phyloP scores from a whole-genome alignment of 2,113 vertebrate species.

The Pantherophis guttatus region DNA sequence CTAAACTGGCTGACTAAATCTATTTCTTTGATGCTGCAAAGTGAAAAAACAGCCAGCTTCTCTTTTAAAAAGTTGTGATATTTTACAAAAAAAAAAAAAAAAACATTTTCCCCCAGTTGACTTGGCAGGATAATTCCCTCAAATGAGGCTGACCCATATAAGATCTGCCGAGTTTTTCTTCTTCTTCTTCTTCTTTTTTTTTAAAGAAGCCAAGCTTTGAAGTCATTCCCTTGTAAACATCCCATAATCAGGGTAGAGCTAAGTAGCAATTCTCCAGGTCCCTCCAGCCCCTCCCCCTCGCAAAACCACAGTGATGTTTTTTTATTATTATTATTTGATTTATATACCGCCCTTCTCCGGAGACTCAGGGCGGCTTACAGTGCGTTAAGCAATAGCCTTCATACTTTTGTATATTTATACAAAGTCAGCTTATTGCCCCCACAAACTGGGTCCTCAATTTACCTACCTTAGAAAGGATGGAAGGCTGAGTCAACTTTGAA shows the following conservation, averaged over 20 bases:
- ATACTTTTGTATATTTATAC: too few relatives aligned
- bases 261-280: constrained; percentile 8
- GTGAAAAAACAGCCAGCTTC: background rate
- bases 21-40: background rate
- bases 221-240: background rate
- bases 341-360: too few relatives aligned
- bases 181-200: background rate
- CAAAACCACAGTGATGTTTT: constrained; percentile 12
- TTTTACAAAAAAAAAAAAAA: background rate
- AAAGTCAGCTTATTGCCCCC: too few relatives aligned
- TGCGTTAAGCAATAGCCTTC: too few relatives aligned
- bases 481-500: too few relatives aligned
- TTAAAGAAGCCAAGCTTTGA: background rate
- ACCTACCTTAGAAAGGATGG: too few relatives aligned
- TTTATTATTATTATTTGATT: too few relatives aligned
- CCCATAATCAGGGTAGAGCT: background rate
- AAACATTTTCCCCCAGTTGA: background rate
- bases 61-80: background rate
- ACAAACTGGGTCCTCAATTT: too few relatives aligned
- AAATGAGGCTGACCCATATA: background rate
- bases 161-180: constrained; percentile 15
- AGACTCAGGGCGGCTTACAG: too few relatives aligned
- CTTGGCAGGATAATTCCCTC: background rate
- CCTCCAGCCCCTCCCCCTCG: background rate
- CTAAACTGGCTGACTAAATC: background rate